Conservation (phyloP, 2,113 vertebrate genomes). For the Tetraodon nigroviridis region DNA sequence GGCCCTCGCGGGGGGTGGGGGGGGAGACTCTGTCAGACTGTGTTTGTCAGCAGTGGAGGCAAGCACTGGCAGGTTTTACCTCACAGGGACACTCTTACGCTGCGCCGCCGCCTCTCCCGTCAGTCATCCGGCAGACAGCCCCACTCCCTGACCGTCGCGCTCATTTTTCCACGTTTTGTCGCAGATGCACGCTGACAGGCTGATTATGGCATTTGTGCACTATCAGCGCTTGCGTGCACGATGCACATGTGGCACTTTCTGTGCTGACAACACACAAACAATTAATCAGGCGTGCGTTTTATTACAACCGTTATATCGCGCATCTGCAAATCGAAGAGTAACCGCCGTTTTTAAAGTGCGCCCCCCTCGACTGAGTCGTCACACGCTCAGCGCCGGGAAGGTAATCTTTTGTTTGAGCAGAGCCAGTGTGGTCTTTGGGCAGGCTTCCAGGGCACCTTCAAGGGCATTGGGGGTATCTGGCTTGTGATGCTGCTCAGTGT, state of each 20-base stretch:
- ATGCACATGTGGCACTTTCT: neutral
- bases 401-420: constrained; percentile 59
- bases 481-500: constrained; percentile 51
- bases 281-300: no score
- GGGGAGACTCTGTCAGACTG: constrained; percentile 65
- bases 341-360: neutral
- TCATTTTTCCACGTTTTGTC: constrained; percentile 20
- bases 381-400: constrained; percentile 31
- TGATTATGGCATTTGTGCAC: constrained; percentile 25
- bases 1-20: constrained; percentile 17
- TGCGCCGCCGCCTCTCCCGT: constrained; percentile 57
- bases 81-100: constrained; percentile 59
- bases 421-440: constrained; percentile 55
- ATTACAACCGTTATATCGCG: no score
- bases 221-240: neutral
- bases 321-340: constrained; percentile 2
- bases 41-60: constrained; percentile 63
- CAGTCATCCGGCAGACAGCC: constrained; percentile 53
- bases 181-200: constrained; percentile 14
- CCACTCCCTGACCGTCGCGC: constrained; percentile 27
- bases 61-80: constrained; percentile 42
- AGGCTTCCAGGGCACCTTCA: constrained; percentile 63
- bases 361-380: constrained; percentile 18
- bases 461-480: constrained; percentile 58
- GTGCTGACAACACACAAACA: constrained; percentile 11